Base-by-base conservation (phyloP, 2,888 invertebrate species). In the Rhimphoctona megacephalus region DNA sequence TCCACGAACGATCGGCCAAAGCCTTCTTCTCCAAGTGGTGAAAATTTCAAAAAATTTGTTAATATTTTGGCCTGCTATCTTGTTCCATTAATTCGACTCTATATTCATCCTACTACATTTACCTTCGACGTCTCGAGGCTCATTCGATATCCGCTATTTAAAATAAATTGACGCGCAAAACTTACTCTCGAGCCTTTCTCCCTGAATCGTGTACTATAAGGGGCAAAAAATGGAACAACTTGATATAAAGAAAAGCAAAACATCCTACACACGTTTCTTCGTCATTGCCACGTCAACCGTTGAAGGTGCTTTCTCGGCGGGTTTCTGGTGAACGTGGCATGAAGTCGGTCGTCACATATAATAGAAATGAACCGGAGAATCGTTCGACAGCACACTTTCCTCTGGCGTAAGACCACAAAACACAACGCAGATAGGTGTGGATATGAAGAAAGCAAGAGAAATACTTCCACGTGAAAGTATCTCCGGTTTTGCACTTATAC, bases 171-270 rank as follows among this genome's bases (percentile, higher is more conserved):
- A 43, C 11, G 11, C 43, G 43, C 14, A 90, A 91, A 91, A 92
- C 93, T 94, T 94, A 94, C 93, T 92, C 92, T 90, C 92, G 89
- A 91, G 91, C 92, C 93, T 94, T 94, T 94, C 93, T 92, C 92
- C 90, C 92, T 89, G 90, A 92, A 93, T 92, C 88, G 88, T 85
- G 82, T 80, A 82, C 46, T 54, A 82, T 72, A 78, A 70, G 43
- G 77, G 49, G 39, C 76, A 78, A 74, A 76, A 89, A 89, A 33
- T n/a, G 30, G 7, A 17, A 46, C 36, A 52, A 72, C 22, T 36
- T 1, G 49, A 19, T 43, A 76, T 49, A 36, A 43, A 76, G 9
- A 67, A 49, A 52, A 70, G 36, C 30, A 69, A 22, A 54, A 22
- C 67, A 69, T 79, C 46, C 73, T 36, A 69, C 76, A 66, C 61